Evolutionary conservation across 2,797 vertebrate species (phyloP), one percentile per base, ranked within the genome.

Genomic region (Vireo griseus): DNA sequence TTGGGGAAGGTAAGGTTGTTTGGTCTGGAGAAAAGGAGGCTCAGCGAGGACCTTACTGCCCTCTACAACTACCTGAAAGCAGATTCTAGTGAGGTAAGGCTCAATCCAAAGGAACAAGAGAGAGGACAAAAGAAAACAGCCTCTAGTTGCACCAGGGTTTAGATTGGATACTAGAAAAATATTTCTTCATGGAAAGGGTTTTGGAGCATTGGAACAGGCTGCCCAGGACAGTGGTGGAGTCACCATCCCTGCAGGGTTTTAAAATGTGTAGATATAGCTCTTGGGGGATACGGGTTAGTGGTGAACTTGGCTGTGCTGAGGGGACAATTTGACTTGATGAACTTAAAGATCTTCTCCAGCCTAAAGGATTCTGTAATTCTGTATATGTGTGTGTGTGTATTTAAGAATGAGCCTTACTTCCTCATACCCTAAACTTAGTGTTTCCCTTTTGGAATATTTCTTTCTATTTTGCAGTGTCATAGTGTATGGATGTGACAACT

Each of bases 341-440:
- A 20, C 11, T 26, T 25, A 10, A 54, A 50, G 16, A 11, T 58
- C 37, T 37, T 24, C 31, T 65, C 19, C 13, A 37, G 4, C 10
- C 18, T 6, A 6, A 63, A 44, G 16, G 13, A 33, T 51, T 58
- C 24, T 14, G 1, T 45, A 63, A 24, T 55, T 57, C 17, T 25
- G 1, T 48, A 2, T 9, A 1, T 35, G 18, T 54, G 5, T 40
- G 15, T 40, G 1, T 47, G 0, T 51, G 2, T 48, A 20, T 29
- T 6, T n/a, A 2, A 40, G 5, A 51, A 58, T 40, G 25, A 35
- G 7, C 59, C 25, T 73, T 35, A 10, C 7, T 55, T 87, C 28
- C 22, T 71, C 11, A 16, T 58, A 13, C 6, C 22, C 15, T 5
- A 13, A 52, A 6, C 5, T 71, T 66, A 45, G 22, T 74, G 10